Percentiles rank a stretch among this genome's conserved stretches.
Conservation (phyloP, 2,797 vertebrate genomes). For the Crypturellus tataupa region DNA sequence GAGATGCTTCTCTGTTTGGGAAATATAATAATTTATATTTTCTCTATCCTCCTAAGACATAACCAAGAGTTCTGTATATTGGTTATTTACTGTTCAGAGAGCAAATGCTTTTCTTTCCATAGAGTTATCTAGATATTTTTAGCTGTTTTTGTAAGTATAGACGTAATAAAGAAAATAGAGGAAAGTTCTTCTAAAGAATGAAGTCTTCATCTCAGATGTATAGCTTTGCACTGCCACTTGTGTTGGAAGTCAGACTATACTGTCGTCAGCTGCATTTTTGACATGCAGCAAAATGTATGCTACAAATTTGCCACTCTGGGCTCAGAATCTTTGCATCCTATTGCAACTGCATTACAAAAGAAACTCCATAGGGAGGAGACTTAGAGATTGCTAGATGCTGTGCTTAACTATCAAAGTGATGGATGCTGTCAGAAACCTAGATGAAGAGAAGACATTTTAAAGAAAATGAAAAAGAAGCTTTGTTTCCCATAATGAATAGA, state of each 20-base stretch:
- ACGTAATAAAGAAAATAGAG: not conserved
- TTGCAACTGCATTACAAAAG: slow-evolving; percentile 57
- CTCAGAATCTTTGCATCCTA: slow-evolving; percentile 51
- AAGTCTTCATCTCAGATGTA: not conserved
- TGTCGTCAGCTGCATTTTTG: not conserved
- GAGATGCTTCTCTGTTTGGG: no score
- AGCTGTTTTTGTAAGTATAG: not conserved
- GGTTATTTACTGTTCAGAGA: not conserved
- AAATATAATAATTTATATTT: no score
- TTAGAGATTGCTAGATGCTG: slow-evolving; percentile 34
- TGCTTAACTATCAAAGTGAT: slow-evolving; percentile 54
- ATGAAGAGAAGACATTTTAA: slow-evolving; percentile 60
- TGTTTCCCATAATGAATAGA: slow-evolving; percentile 60
- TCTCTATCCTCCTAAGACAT: not conserved
- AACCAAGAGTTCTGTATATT: not conserved
- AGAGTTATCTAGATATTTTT: not conserved
- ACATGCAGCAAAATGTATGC: slow-evolving; percentile 7
- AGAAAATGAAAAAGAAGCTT: slow-evolving; percentile 49
- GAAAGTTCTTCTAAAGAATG: not conserved
- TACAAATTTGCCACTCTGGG: not conserved
- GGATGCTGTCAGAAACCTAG: slow-evolving; percentile 58
- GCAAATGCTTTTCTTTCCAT: not conserved
- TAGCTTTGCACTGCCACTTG: not conserved
- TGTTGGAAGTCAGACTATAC: not conserved
- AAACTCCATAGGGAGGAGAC: slow-evolving; percentile 14